Percentiles rank a stretch among this genome's conserved stretches.
Evolutionary conservation across 2,888 invertebrate genomes (phyloP).

Genomic region (Pyrgus malvae): DNA sequence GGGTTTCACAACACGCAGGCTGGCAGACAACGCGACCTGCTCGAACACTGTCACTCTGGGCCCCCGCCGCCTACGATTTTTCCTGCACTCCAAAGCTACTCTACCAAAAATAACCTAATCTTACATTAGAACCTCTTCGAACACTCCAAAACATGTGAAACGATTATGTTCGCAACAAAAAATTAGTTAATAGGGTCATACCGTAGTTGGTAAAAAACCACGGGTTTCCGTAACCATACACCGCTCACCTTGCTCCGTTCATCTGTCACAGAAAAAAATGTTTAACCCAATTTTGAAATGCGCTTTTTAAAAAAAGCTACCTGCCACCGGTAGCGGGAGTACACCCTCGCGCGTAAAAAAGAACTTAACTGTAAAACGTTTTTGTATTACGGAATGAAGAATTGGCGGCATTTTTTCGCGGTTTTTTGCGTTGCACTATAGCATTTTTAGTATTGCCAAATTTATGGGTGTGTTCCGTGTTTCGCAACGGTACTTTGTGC

Average conservation of each 20-base stretch:
- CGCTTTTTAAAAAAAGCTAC: conserved; percentile 63
- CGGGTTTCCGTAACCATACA: conserved; percentile 75
- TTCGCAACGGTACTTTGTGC: conserved; percentile 62
- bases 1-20: conserved; percentile 59
- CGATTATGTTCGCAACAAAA: conserved; percentile 57
- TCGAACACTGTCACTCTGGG: conserved; percentile 13
- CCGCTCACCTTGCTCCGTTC: conserved; percentile 73
- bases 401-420: conserved; percentile 55
- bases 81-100: neutral
- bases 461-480: conserved; percentile 56
- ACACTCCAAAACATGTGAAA: conserved; percentile 51
- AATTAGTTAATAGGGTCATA: conserved; percentile 68
- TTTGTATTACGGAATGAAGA: conserved; percentile 36
- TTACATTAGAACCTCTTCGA: neutral
- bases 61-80: neutral
- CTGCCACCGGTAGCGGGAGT: conserved; percentile 71
- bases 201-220: conserved; percentile 55
- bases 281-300: conserved; percentile 74
- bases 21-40: conserved; percentile 39
- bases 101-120: neutral
- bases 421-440: conserved; percentile 48
- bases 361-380: conserved; percentile 59
- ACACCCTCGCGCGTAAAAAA: conserved; percentile 52
- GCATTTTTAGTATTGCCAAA: conserved; percentile 57
- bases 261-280: conserved; percentile 63